Conservation (phyloP, 37 sponge, comb jelly and placozoan species). For the Oopsacas minuta region DNA sequence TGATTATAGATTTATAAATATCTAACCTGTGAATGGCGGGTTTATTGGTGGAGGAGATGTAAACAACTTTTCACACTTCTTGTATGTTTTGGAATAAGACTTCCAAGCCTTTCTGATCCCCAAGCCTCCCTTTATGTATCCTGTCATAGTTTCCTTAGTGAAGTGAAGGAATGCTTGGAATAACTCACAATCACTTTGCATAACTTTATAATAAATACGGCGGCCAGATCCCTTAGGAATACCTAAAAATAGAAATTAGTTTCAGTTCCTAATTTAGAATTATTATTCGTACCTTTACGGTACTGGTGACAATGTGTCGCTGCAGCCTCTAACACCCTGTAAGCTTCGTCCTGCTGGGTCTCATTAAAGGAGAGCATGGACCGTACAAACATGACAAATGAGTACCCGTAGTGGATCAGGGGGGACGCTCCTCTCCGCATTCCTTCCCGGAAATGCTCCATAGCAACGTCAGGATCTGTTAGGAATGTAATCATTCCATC, state of each 20-base stretch:
- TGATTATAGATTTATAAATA: too few relatives aligned
- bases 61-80: slow-evolving; percentile 52
- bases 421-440: neutral
- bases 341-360: neutral
- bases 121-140: slow-evolving; percentile 85
- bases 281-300: neutral
- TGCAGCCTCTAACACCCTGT: neutral
- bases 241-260: neutral
- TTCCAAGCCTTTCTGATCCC: slow-evolving; percentile 76
- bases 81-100: slow-evolving; percentile 49
- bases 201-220: neutral
- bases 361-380: neutral
- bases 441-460: slow-evolving; percentile 5
- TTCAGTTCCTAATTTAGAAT: neutral
- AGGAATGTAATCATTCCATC: neutral
- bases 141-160: slow-evolving; percentile 50
- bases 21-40: neutral
- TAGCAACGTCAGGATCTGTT: neutral
- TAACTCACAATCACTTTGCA: slow-evolving; percentile 53
- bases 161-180: slow-evolving; percentile 63
- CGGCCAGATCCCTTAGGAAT: neutral
- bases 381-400: neutral
- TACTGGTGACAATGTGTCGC: neutral
- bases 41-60: slow-evolving; percentile 35
- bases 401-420: neutral